Evolutionary conservation across 2,797 vertebrate species (phyloP).

Genomic region (Falco naumanni): DNA sequence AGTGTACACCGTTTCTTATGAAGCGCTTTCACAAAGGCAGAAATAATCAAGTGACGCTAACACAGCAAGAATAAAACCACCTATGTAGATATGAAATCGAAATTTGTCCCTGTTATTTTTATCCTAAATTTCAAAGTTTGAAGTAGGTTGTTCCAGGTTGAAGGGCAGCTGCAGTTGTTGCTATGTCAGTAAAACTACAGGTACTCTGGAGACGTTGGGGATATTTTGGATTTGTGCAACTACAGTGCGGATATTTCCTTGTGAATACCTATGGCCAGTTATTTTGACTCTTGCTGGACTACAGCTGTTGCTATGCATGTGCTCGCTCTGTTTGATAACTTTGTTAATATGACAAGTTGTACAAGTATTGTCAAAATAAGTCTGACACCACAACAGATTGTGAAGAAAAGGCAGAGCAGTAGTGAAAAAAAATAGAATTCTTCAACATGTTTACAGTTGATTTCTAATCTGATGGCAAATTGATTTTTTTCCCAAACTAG

Average conservation of each 20-base stretch:
- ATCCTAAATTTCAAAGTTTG: background rate
- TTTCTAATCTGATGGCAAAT: conserved; percentile 66
- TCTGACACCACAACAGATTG: conserved; percentile 67
- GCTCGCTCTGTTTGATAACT: conserved; percentile 9
- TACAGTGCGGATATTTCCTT: background rate
- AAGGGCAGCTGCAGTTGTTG: background rate
- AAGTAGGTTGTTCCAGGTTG: background rate
- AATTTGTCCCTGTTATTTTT: background rate
- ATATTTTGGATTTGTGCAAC: background rate
- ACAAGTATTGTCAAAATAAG: conserved; percentile 73
- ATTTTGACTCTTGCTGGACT: conserved; percentile 45
- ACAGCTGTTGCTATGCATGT: conserved; percentile 30
- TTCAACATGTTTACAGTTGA: conserved; percentile 64
- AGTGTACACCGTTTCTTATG: background rate
- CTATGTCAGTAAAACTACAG: background rate
- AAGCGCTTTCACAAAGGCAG: background rate
- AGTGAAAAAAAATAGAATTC: conserved; percentile 55
- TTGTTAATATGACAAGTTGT: conserved; percentile 66
- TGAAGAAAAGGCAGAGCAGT: conserved; percentile 65
- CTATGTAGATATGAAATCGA: background rate
- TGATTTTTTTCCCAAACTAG: conserved; percentile 51
- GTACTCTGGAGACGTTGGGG: background rate
- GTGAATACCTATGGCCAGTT: background rate
- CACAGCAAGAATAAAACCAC: background rate
- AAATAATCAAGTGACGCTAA: background rate